Base-by-base conservation (phyloP, 2,113 vertebrate genomes). In the Vombatus ursinus region DNA sequence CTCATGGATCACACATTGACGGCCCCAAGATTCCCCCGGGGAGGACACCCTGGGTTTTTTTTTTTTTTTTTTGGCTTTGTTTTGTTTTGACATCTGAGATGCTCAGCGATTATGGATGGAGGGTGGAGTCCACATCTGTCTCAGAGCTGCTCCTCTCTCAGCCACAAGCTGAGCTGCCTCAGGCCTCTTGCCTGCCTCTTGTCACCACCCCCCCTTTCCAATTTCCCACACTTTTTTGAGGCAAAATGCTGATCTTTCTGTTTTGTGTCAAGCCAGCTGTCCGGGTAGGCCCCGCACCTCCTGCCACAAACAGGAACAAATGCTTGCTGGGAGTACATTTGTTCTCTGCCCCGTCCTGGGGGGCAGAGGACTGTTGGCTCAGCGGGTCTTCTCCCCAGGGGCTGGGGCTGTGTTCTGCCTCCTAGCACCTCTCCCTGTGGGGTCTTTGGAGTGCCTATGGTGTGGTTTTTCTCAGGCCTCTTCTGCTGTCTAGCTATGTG, bases 91-190 rank as follows among this genome's bases (percentile, higher is more conserved):
- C 98, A 97, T 97, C 97, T 97, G 98, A 98, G 97, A 93, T 84
- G 89, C 54, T 94, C 94, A 92, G 93, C 94, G 95, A 97, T 96
- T 98, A 96, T 93, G 97, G 98, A 97, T 95, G 94, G 97, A 98
- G 97, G 97, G 98, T 98, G 98, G 97, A 96, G 98, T 95, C 54
- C 97, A 97, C 96, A 97, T 98, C 97, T 98, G 97, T 97, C 97
- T 97, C 51, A 94, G 96, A 96, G 94, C 95, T 11, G 91, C 89
- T 97, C 91, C 68, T 8, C 92, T 97, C 90, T 97, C 93, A 91
- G 93, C 97, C 96, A 96, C 93, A 98, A 98, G 97, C 96, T 98
- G 98, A 98, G 98, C 92, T 92, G 98, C 98, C 98, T 98, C 96
- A 93, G 98, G 98, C 97, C 96, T 95, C 93, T 98, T 98, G 94